Evolutionary conservation across 2,113 vertebrate genomes (phyloP), one percentile per base, ranked within the genome.

Genomic region (Onychostoma macrolepis): DNA sequence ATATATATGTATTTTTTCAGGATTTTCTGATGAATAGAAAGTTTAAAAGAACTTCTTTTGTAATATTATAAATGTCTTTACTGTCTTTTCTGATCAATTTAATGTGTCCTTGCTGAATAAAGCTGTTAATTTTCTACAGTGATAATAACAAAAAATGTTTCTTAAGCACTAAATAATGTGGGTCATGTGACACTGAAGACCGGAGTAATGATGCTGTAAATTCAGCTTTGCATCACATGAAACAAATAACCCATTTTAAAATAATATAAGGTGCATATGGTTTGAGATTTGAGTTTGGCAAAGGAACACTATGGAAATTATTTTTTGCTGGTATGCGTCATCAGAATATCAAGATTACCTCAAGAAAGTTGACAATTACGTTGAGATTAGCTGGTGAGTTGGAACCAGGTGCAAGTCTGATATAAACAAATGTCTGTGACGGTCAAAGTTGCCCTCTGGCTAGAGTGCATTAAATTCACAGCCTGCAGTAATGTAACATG

Each of bases 391-490:
- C 50, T 33, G 26, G 28, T 79, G 77, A 58, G 19, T 24, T 79
- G 77, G 77, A 79, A 58, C 50, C 77, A 56, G 50, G 30, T 58
- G 28, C 50, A 58, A 75, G 72, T 45, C 50, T 56, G 45, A 56
- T 79, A 53, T 79, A 56, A 56, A 79, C 4, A 56, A 58, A 58
- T 53, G 30, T 21, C 24, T 58, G 48, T 56, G 26, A 79, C 5
- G 19, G 48, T 21, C 28, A 33, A 79, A 58, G 48, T 24, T 58
- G 48, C 19, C 50, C 77, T 56, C 17, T 79, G 28, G 28, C 50
- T 38, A n/a, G 50, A 79, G 28, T 79, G 77, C 77, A 79, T 79
- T 79, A 38, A 36, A 79, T 79, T 58, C 50, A 36, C 33, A 58
- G 77, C 77, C 77, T 58, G 41, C 12, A 28, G 74, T 76, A 76